Evolutionary conservation across 2,113 vertebrate species (phyloP).

Genomic region (Sylvietta virens): DNA sequence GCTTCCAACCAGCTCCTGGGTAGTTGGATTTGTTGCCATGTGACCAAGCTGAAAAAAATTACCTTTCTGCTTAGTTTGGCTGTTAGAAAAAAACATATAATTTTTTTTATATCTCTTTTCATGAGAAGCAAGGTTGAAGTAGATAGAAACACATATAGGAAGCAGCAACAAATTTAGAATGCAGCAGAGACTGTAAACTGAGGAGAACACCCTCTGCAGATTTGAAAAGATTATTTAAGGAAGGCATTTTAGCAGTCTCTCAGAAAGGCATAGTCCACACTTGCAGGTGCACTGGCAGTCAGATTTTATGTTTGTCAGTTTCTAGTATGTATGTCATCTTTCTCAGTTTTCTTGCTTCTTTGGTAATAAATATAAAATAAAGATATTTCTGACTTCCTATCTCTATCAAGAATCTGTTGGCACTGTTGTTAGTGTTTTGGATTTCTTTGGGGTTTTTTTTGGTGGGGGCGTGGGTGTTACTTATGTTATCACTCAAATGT

Average conservation of each 20-base stretch:
- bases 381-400: background rate
- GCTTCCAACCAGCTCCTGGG: background rate
- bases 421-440: accelerated
- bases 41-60: background rate
- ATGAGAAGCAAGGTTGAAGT: background rate
- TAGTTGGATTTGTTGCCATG: background rate
- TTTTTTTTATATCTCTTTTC: background rate
- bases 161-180: background rate
- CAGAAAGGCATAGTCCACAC: background rate
- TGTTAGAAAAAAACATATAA: background rate
- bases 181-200: background rate
- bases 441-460: background rate
- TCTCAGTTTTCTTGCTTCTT: background rate
- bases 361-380: background rate
- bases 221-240: constrained; percentile 4
- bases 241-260: background rate
- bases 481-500: background rate
- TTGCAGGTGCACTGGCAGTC: background rate
- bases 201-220: background rate
- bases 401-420: background rate
- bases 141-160: background rate
- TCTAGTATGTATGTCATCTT: background rate
- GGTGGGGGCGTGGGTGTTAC: accelerated
- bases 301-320: background rate
- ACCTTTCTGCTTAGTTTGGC: background rate